Evolutionary conservation across 2,113 vertebrate genomes (phyloP).

Genomic region (Dasypus novemcinctus): DNA sequence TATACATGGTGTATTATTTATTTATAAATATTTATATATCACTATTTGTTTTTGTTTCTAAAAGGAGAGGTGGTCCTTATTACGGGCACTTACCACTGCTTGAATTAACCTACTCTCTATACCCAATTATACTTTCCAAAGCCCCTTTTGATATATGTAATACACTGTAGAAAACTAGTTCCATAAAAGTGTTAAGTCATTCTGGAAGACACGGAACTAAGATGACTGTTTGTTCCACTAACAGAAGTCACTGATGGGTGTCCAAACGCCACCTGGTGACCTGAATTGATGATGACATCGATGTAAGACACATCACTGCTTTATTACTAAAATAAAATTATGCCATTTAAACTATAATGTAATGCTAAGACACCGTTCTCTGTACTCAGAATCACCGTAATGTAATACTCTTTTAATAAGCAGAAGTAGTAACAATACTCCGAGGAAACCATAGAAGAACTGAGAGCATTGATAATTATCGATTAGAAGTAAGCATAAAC

Average conservation of each 20-base stretch:
- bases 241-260: background rate
- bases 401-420: background rate
- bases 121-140: background rate
- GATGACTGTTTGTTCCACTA: background rate
- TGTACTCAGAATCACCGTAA: background rate
- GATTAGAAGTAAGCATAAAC: background rate
- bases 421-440: background rate
- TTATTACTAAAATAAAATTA: slow-evolving; percentile 6
- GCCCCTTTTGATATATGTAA: background rate
- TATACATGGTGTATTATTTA: background rate
- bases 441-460: background rate
- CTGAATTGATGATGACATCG: background rate
- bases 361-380: background rate
- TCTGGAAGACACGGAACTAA: background rate
- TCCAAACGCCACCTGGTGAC: background rate
- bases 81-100: background rate
- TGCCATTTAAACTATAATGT: slow-evolving; percentile 11
- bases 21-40: background rate
- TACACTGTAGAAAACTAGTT: background rate
- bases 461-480: background rate
- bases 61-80: background rate
- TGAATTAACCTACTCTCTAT: background rate
- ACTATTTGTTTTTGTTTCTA: background rate
- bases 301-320: background rate
- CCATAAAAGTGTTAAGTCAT: background rate